Percentiles rank a stretch among this genome's conserved stretches.
These are phyloP conservation scores for Kryptopterus vitreolus DNA, from an alignment of 2,797 vertebrate genomes.

Conservation along the genomic window DNA sequence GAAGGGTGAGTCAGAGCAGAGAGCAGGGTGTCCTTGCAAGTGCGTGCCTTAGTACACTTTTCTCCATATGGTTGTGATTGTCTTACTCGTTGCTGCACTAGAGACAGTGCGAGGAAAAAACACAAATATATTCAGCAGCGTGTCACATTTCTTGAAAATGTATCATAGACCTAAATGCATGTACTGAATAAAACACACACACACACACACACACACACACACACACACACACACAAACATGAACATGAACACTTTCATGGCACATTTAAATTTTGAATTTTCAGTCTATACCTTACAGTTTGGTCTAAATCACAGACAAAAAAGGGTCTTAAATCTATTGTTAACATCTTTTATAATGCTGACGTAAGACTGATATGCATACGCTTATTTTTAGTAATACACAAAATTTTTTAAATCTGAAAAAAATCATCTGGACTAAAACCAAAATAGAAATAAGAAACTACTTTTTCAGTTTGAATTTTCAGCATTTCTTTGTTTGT, in stretches of 20 bases:
- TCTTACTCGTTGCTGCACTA: conserved; percentile 44
- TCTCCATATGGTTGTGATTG: conserved; percentile 69
- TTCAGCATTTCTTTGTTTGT: neutral
- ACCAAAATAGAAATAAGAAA: neutral
- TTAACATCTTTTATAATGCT: neutral
- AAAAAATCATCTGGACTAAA: neutral
- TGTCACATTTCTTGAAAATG: conserved; percentile 4
- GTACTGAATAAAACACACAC: conserved; percentile 4
- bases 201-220: conserved; percentile 1
- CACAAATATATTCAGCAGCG: conserved; percentile 16
- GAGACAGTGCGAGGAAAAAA: conserved; percentile 30
- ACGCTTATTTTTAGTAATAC: neutral
- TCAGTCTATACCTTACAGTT: neutral
- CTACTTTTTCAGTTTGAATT: neutral
- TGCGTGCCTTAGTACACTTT: conserved; percentile 46
- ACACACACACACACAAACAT: neutral
- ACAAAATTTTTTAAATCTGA: neutral
- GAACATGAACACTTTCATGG: neutral
- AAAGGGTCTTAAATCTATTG: neutral
- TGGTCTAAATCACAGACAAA: neutral
- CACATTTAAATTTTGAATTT: neutral
- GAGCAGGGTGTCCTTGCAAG: conserved; percentile 47
- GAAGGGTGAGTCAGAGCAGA: conserved; percentile 58
- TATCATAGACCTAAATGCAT: conserved; percentile 14
- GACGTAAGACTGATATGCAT: neutral